Conservation (phyloP, 2,113 vertebrate species). For the Nettapus auritus region DNA sequence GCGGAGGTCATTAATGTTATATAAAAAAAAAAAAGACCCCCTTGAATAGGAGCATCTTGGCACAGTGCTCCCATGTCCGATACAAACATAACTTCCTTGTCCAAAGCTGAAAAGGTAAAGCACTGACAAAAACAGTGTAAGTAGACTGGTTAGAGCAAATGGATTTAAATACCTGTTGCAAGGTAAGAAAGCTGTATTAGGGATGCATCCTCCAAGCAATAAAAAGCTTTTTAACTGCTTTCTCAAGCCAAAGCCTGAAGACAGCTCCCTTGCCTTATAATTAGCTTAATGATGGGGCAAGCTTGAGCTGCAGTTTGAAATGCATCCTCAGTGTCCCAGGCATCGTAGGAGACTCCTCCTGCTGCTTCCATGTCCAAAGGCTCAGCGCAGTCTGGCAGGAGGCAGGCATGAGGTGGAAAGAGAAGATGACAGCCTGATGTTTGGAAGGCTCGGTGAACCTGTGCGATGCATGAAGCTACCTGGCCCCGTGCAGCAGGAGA, state of each 20-base stretch:
- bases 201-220: neutral
- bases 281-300: accelerated
- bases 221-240: neutral
- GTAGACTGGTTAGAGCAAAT: neutral
- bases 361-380: neutral
- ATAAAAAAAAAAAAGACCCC: accelerated
- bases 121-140: accelerated
- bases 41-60: accelerated
- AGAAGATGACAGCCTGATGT: neutral
- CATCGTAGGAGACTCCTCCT: accelerated
- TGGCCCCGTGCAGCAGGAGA: accelerated
- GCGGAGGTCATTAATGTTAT: neutral
- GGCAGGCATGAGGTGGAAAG: neutral
- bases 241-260: neutral
- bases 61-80: accelerated
- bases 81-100: accelerated
- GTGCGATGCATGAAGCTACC: accelerated
- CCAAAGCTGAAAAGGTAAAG: neutral
- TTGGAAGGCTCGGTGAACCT: neutral
- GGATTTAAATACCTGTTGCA: neutral
- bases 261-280: accelerated
- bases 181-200: neutral
- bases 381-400: neutral
- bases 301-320: accelerated
- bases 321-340: accelerated